These are phyloP conservation scores for Centropus bengalensis DNA, from an alignment of 2,113 vertebrate species.

Conservation along the genomic window DNA sequence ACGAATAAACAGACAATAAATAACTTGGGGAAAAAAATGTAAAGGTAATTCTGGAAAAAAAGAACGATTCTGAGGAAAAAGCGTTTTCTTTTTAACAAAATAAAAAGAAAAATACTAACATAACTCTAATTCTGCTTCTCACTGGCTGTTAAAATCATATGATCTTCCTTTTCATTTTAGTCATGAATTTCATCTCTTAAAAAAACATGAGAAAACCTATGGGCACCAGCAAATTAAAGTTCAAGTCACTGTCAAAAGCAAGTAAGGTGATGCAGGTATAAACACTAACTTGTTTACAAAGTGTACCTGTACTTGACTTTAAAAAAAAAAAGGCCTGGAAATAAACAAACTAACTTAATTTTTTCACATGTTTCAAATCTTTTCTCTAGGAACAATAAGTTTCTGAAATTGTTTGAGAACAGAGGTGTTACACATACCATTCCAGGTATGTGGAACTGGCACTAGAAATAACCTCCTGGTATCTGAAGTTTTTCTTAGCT, in stretches of 20 bases:
- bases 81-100: not conserved
- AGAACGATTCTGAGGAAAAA: not conserved
- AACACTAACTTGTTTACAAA: conserved; percentile 75
- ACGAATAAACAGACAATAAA: not conserved
- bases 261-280: conserved; percentile 56
- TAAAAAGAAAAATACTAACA: not conserved
- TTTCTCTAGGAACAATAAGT: conserved; percentile 16
- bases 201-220: conserved; percentile 59
- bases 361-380: conserved; percentile 50
- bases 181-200: conserved; percentile 64
- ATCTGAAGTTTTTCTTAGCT: not conserved
- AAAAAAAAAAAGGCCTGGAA: not conserved
- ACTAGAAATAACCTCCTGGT: not conserved
- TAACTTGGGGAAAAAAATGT: not conserved
- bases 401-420: not conserved
- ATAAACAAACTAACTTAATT: conserved; percentile 24
- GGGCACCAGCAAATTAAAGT: conserved; percentile 69
- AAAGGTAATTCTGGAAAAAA: conserved; percentile 39
- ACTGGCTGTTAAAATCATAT: conserved; percentile 52
- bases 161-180: conserved; percentile 68
- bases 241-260: conserved; percentile 74
- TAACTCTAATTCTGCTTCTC: conserved; percentile 20
- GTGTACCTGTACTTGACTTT: not conserved
- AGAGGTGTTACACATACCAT: not conserved
- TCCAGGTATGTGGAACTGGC: not conserved